phyloP scores from a whole-genome alignment of 64 coral and sea anemone genomes.

The Acropora tenuis region DNA sequence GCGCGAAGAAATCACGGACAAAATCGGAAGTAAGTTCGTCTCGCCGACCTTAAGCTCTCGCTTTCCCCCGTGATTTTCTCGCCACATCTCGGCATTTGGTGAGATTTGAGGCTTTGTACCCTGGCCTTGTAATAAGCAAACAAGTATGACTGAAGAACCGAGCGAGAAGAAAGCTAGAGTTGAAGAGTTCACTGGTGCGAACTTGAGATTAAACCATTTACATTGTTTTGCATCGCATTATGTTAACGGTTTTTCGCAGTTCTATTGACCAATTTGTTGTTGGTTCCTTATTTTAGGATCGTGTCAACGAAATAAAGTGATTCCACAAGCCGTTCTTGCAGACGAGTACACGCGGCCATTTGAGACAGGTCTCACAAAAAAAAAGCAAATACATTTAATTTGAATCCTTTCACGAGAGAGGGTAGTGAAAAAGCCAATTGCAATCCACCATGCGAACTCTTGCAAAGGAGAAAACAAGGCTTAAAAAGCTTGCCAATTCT shows the following conservation, averaged over 20 bases:
- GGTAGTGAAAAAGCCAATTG: neutral
- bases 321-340: slow-evolving; percentile 65
- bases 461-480: neutral
- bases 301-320: neutral
- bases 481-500: neutral
- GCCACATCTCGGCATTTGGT: too few relatives aligned
- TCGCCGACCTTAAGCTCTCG: too few relatives aligned
- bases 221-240: neutral
- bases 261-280: neutral
- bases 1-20: too few relatives aligned
- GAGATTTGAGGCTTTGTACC: slow-evolving; percentile 23
- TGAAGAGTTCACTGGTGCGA: slow-evolving; percentile 4
- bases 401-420: neutral
- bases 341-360: slow-evolving; percentile 71
- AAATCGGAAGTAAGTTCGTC: too few relatives aligned
- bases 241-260: neutral
- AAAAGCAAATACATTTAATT: neutral
- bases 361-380: slow-evolving; percentile 59
- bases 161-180: slow-evolving; percentile 30
- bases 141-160: slow-evolving; percentile 16
- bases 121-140: slow-evolving; percentile 30
- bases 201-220: neutral
- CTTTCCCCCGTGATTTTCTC: too few relatives aligned
- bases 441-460: neutral
- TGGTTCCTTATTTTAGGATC: neutral